Base-by-base conservation (phyloP, 2,888 invertebrate genomes). In the Synergus gifuensis region DNA sequence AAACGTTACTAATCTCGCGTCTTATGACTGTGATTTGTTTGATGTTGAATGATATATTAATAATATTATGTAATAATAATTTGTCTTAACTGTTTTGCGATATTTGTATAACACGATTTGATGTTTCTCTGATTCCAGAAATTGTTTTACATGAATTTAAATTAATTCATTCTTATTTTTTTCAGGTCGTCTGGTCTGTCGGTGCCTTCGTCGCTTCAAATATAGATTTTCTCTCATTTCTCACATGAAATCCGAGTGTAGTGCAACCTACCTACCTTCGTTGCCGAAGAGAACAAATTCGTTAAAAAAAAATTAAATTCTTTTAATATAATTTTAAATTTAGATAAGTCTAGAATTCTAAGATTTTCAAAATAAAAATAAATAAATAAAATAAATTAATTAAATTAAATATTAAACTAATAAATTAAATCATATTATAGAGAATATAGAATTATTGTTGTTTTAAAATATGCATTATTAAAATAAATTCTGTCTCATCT, bases 201-300 rank as follows among this genome's bases (percentile, higher is more conserved):
- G 14, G 83, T 89, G 87, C 54, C 87, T 87, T 22, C 84, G 87
- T 54, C 85, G 85, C 14, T 88, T 85, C 84, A 87, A 88, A 73
- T 85, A 86, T 49, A 28, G 42, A 46, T 87, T 86, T 77, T 86
- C 84, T 7, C 67, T 87, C 76, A 62, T 78, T 76, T 87, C 86
- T 18, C 88, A 88, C 79, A 83, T 85, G 16, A 82, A 77, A 28
- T 83, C 86, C 78, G 87, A 87, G 16, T 87, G 88, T 76, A 86
- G 86, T 0, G 79, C 80, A 36, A 82, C 62, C 4, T 87, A 83
- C n/a, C n/a, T n/a, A n/a, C n/a, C n/a, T n/a, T 60, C 49, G 78
- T 60, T 87, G 86, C 79, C 44, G 81, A n/a, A 79, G 81, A 28
- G 28, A 49, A 16, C 49, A 16, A 49, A 49, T 16, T 49, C 36